These are phyloP conservation scores for Cheilosia soror DNA, from an alignment of 2,888 invertebrate genomes.

Conservation along the genomic window DNA sequence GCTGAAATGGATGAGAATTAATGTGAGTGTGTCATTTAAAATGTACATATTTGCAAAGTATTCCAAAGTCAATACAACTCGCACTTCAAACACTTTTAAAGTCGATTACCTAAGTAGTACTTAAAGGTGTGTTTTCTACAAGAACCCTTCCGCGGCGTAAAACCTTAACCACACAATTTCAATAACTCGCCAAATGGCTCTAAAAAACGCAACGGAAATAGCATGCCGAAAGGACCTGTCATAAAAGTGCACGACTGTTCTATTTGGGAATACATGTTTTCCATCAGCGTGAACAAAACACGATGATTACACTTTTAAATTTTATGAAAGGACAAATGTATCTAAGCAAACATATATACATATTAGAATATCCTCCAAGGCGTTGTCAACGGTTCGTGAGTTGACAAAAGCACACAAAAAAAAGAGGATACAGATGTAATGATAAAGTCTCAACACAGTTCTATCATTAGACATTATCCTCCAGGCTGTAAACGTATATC, in stretches of 20 bases:
- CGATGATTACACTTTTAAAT: slow-evolving; percentile 32
- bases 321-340: slow-evolving; percentile 19
- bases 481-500: slow-evolving; percentile 36
- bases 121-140: not conserved
- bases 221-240: not conserved
- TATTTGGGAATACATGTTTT: slow-evolving; percentile 29
- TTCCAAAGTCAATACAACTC: not conserved
- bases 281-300: not conserved
- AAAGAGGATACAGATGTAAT: slow-evolving; percentile 21
- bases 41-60: not conserved
- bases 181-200: slow-evolving; percentile 18
- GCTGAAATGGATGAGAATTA: slow-evolving; percentile 85
- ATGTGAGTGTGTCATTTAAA: too few relatives aligned
- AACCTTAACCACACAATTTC: slow-evolving; percentile 22
- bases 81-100: not conserved
- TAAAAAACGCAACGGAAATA: slow-evolving; percentile 18
- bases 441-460: slow-evolving; percentile 45
- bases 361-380: slow-evolving; percentile 21
- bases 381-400: slow-evolving; percentile 31
- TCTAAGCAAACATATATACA: not conserved
- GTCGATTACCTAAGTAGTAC: too few relatives aligned
- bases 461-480: slow-evolving; percentile 47
- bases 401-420: slow-evolving; percentile 10
- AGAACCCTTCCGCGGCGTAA: not conserved
- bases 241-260: slow-evolving; percentile 2